These are phyloP conservation scores for Argopecten irradians DNA, from an alignment of 1,140 invertebrate species.

Conservation along the genomic window DNA sequence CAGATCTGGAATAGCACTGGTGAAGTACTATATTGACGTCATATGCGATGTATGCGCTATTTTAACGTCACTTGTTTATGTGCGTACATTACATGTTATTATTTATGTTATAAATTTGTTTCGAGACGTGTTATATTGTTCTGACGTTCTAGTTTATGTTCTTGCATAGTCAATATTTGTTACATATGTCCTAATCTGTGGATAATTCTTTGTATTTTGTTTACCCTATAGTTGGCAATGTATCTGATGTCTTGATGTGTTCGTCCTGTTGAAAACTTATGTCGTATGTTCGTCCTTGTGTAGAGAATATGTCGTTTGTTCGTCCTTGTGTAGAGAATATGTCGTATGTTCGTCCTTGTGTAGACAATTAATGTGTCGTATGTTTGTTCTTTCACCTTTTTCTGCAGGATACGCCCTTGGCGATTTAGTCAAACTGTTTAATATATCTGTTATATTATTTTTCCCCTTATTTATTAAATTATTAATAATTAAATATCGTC, in stretches of 20 bases:
- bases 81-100: no score
- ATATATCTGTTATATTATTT: neutral
- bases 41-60: neutral
- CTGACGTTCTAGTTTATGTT: neutral
- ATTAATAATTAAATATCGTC: neutral
- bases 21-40: slow-evolving; percentile 48
- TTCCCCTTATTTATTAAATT: neutral
- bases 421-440: no score
- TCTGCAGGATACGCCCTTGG: no score
- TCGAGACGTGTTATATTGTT: neutral
- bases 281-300: neutral
- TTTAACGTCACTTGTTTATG: no score
- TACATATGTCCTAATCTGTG: neutral
- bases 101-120: neutral
- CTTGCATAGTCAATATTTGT: neutral
- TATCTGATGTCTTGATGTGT: neutral
- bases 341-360: no score
- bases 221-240: neutral
- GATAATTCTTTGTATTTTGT: neutral
- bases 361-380: neutral
- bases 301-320: no score
- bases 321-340: neutral
- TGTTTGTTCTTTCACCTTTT: no score
- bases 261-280: neutral
- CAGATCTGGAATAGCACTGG: slow-evolving; percentile 40